Conservation (phyloP, 2,797 vertebrate genomes). For the Lacerta viridis region DNA sequence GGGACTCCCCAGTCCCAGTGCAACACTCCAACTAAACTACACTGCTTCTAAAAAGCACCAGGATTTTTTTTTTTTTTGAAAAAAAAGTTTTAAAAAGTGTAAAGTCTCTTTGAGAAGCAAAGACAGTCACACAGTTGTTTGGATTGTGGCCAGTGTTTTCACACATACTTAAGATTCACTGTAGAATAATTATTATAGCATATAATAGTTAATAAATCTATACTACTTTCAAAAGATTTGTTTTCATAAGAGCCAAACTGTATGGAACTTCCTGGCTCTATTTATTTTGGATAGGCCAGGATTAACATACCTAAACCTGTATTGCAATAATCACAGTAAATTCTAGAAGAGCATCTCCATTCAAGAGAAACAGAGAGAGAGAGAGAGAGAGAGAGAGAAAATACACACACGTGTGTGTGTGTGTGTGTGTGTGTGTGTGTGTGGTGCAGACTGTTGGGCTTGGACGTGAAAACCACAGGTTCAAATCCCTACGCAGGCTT, state of each 20-base stretch:
- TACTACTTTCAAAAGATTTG: constrained; percentile 45
- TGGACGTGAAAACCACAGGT: background rate
- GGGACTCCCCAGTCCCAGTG: background rate
- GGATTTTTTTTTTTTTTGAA: background rate
- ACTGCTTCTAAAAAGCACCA: background rate
- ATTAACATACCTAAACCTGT: background rate
- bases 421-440: too few relatives aligned
- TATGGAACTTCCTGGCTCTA: constrained; percentile 44
- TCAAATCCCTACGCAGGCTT: background rate
- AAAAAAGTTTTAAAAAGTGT: background rate
- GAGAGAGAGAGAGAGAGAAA: background rate
- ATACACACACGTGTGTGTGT: background rate
- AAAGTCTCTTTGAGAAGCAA: background rate
- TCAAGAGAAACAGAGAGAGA: too few relatives aligned
- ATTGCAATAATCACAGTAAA: constrained; percentile 10
- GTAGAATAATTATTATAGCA: constrained; percentile 12
- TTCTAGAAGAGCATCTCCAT: constrained; percentile 4
- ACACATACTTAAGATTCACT: constrained; percentile 4
- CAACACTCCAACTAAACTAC: background rate
- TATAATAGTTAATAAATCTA: constrained; percentile 64
- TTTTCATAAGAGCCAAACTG: constrained; percentile 45
- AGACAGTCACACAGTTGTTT: background rate
- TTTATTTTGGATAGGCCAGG: constrained; percentile 44
- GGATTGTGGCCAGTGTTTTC: constrained; percentile 15
- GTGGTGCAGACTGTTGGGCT: background rate